These are phyloP conservation scores for Caranx ignobilis DNA, from an alignment of 2,113 vertebrate species.

Conservation along the genomic window DNA sequence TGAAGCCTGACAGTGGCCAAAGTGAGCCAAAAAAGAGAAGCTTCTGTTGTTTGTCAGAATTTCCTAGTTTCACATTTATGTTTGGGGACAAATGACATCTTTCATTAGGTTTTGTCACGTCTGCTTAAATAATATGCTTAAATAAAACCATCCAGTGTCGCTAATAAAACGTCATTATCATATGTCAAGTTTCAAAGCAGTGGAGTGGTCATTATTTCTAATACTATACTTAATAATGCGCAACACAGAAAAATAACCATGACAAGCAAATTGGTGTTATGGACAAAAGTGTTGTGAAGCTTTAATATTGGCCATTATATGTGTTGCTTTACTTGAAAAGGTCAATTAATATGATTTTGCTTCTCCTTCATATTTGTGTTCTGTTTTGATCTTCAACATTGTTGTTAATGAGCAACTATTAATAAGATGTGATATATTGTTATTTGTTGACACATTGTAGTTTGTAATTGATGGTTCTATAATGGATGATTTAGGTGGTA, in stretches of 20 bases:
- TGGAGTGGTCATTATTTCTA: not conserved
- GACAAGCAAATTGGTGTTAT: not conserved
- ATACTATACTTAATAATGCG: not conserved
- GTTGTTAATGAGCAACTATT: not conserved
- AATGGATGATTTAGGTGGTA: not conserved
- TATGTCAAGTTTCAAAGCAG: not conserved
- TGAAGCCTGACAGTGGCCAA: not conserved
- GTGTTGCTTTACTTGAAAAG: no score
- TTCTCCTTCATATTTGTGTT: not conserved
- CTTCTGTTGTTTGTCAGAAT: constrained; percentile 10
- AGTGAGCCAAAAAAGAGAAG: not conserved
- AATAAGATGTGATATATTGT: not conserved
- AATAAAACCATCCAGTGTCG: not conserved
- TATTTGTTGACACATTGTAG: not conserved
- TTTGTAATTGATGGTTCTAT: not conserved
- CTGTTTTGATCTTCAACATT: not conserved
- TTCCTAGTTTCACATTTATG: not conserved
- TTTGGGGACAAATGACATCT: not conserved
- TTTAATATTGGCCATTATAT: not conserved
- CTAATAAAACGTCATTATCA: not conserved
- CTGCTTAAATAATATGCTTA: constrained; percentile 16
- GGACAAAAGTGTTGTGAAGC: not conserved
- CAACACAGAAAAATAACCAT: not conserved
- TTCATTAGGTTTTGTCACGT: not conserved
- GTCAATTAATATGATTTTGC: not conserved